phyloP scores from a whole-genome alignment of 2,888 invertebrate genomes.

The Rapana venosa region DNA sequence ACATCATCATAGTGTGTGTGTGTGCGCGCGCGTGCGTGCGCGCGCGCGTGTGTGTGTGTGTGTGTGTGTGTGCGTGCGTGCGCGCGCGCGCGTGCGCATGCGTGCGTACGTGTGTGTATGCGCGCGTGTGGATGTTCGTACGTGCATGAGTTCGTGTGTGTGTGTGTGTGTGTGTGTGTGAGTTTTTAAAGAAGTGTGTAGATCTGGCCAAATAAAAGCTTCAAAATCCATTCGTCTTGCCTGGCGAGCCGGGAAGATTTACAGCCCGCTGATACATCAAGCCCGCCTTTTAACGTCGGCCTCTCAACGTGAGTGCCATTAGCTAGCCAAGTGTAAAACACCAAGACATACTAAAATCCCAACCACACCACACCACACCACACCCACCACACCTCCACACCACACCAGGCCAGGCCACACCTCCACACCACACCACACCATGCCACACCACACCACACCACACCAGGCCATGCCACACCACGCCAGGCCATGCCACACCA shows the following conservation, averaged over 20 bases:
- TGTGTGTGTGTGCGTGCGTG: background rate
- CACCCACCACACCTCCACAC: too few relatives aligned
- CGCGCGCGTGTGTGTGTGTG: background rate
- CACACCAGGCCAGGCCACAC: too few relatives aligned
- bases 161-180: background rate
- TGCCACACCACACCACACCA: too few relatives aligned
- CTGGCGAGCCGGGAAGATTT: background rate
- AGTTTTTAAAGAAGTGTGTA: background rate
- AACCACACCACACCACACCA: too few relatives aligned
- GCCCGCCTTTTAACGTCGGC: background rate
- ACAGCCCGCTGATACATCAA: background rate
- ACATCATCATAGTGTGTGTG: background rate
- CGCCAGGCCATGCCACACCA: too few relatives aligned
- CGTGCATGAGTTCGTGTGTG: background rate
- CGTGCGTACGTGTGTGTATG: background rate
- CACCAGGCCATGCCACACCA: too few relatives aligned
- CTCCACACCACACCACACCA: too few relatives aligned
- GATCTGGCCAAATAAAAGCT: too few relatives aligned
- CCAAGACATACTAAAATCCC: background rate
- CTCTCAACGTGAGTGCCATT: background rate
- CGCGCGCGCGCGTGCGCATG: background rate
- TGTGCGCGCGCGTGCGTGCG: background rate
- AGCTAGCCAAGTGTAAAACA: background rate
- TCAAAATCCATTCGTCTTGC: too few relatives aligned
- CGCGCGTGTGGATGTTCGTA: background rate